Percentiles rank a stretch among this genome's conserved stretches.
These are phyloP conservation scores for Netelia melanura DNA, from an alignment of 2,888 invertebrate genomes.

Conservation along the genomic window DNA sequence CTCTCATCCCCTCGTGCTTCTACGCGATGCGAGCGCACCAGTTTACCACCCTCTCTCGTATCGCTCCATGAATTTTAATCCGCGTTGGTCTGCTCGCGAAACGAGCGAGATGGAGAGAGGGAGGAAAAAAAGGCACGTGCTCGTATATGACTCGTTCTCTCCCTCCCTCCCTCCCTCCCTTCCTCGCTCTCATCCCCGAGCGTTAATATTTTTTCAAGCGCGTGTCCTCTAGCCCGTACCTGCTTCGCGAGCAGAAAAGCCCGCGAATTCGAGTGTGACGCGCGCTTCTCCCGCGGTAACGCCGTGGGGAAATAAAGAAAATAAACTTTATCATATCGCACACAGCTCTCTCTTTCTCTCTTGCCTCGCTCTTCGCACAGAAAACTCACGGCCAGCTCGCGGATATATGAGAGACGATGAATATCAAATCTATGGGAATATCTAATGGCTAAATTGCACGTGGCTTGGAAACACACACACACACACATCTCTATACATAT, in stretches of 20 bases:
- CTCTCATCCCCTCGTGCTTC: conserved; percentile 57
- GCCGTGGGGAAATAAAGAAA: conserved; percentile 73
- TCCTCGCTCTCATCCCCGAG: conserved; percentile 12
- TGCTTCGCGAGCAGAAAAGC: conserved; percentile 42
- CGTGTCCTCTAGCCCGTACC: conserved; percentile 43
- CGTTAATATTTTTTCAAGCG: conserved; percentile 72
- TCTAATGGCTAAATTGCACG: conserved; percentile 57
- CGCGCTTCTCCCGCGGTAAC: conserved; percentile 23
- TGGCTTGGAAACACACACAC: not conserved
- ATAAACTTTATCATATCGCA: conserved; percentile 74
- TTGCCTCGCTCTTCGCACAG: not conserved
- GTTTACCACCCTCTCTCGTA: conserved; percentile 65
- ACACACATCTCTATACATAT: not conserved
- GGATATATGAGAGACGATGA: conserved; percentile 44
- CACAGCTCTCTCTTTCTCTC: not conserved
- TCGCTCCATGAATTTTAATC: conserved; percentile 80
- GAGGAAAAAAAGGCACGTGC: conserved; percentile 60
- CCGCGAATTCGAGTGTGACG: conserved; percentile 48
- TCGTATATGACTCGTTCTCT: conserved; percentile 46
- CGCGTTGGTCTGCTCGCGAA: conserved; percentile 62
- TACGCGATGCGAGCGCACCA: conserved; percentile 62
- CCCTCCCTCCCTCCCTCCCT: not conserved
- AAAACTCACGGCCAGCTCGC: not conserved
- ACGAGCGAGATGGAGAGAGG: conserved; percentile 21
- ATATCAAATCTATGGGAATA: conserved; percentile 60